Evolutionary conservation across 2,888 invertebrate genomes (phyloP), one percentile per base, ranked within the genome.

Genomic region (Physocephala rufipes): DNA sequence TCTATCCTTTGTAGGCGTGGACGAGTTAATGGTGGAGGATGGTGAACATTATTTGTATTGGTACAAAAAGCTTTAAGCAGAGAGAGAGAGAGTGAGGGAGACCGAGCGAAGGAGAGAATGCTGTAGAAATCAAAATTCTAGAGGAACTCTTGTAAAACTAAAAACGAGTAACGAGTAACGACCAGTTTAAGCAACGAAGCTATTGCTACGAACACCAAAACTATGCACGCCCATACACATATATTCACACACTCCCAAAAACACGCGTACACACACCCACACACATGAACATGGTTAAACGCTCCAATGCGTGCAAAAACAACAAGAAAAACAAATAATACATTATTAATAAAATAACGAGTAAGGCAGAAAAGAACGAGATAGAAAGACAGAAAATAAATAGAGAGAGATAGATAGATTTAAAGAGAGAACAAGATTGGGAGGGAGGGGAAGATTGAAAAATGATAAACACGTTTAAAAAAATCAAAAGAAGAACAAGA

Each of bases 31-130:
- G 81, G 94, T 95, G 43, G 93, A 94, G 87, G 94, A 95, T 79
- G 94, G 95, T 24, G 95, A 95, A 83, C 93, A 95, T 82, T 95
- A 95, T 82, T 89, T 95, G 64, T 95, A 95, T 87, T 95, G 95
- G 95, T 95, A 95, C 87, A 95, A 95, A 88, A 95, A 95, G 87
- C 89, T 95, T 87, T 95, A 92, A 68, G 43, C 7, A 36, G 58
- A 9, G 15, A 26, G 26, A 43, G 15, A n/a, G n/a, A n/a, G n/a
- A n/a, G n/a, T n/a, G n/a, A n/a, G n/a, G n/a, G n/a, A n/a, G n/a
- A n/a, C n/a, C n/a, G n/a, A n/a, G n/a, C n/a, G n/a, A n/a, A n/a
- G n/a, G n/a, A n/a, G n/a, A n/a, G n/a, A n/a, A n/a, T n/a, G n/a
- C n/a, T n/a, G n/a, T n/a, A n/a, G n/a, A n/a, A n/a, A n/a, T n/a